A percentile compares a stretch with the other conserved stretches of the same genome.
Conservation (phyloP, 2,797 vertebrate species). For the Allobates femoralis region DNA sequence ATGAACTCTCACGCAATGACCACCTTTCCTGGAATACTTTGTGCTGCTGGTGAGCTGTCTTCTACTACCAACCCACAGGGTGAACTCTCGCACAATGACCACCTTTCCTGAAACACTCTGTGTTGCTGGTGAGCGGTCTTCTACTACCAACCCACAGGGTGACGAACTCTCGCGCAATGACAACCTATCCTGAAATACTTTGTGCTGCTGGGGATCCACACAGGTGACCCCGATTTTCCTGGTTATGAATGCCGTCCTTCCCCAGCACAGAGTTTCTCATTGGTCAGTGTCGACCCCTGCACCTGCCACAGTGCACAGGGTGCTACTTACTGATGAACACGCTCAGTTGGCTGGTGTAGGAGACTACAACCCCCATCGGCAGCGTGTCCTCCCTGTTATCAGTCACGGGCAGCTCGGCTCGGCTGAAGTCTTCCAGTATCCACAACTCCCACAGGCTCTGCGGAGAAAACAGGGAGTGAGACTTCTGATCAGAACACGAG, state of each 20-base stretch:
- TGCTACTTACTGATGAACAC: constrained; percentile 86
- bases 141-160: too few relatives aligned
- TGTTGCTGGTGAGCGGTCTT: too few relatives aligned
- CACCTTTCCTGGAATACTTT: not conserved
- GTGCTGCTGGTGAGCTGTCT: not conserved
- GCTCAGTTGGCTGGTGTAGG: constrained; percentile 87
- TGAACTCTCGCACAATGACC: too few relatives aligned
- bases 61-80: too few relatives aligned
- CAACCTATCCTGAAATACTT: constrained; percentile 3
- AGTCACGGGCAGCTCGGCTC: constrained; percentile 92
- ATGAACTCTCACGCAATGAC: too few relatives aligned
- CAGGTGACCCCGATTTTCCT: too few relatives aligned
- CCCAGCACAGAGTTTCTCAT: too few relatives aligned
- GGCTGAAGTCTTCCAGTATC: constrained; percentile 90
- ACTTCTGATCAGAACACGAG: not conserved
- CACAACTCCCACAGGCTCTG: constrained; percentile 92
- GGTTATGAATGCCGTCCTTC: too few relatives aligned
- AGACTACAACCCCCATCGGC: constrained; percentile 89
- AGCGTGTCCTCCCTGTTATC: constrained; percentile 91
- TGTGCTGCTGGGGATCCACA: not conserved
- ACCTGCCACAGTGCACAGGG: not conserved
- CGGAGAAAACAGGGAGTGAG: not conserved
- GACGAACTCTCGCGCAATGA: too few relatives aligned
- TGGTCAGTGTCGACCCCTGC: too few relatives aligned
- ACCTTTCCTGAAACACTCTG: too few relatives aligned